Conservation (phyloP, 2,888 invertebrate genomes). For the Athalia cordata region DNA sequence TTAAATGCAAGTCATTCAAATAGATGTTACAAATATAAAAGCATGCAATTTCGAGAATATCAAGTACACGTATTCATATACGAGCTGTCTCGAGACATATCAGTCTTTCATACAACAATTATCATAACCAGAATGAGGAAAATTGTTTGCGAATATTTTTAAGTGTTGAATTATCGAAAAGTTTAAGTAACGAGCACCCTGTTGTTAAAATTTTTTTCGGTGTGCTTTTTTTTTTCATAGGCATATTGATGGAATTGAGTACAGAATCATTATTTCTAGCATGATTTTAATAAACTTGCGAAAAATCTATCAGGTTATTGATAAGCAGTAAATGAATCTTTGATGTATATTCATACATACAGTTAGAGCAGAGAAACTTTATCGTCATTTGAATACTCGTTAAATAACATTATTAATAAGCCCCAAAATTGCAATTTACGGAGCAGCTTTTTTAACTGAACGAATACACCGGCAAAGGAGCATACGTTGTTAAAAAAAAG, state of each 20-base stretch:
- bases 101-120: conserved; percentile 65
- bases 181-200: conserved; percentile 7
- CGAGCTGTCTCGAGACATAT: conserved; percentile 58
- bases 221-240: neutral
- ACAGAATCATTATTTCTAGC: neutral
- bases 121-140: conserved; percentile 51
- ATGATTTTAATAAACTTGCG: too few species aligned
- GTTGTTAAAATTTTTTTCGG: too few species aligned
- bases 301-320: too few species aligned
- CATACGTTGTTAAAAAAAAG: conserved; percentile 3
- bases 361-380: too few species aligned
- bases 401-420: too few species aligned
- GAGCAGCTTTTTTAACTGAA: neutral
- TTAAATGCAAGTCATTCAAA: neutral
- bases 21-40: conserved; percentile 6
- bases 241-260: neutral
- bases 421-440: neutral
- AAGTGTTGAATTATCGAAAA: neutral
- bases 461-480: conserved; percentile 7
- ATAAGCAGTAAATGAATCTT: too few species aligned
- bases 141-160: conserved; percentile 43
- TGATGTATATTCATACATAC: too few species aligned
- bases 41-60: neutral
- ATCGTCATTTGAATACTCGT: too few species aligned
- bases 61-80: neutral